These are phyloP conservation scores for Arctocebus calabarensis DNA, from an alignment of 2,797 vertebrate species.

Conservation along the genomic window DNA sequence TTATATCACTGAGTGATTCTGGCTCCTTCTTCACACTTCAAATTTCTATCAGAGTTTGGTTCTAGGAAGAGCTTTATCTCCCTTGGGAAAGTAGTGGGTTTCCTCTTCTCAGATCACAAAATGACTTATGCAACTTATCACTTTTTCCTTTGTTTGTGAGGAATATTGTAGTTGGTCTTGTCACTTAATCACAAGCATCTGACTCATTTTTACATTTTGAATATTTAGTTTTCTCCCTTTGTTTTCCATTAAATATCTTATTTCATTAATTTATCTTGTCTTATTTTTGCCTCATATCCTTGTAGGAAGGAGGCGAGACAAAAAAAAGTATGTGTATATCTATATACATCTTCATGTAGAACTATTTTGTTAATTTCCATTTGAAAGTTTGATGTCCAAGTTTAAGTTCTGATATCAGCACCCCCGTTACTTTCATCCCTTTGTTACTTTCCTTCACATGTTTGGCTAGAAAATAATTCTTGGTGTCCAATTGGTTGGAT, in stretches of 20 bases:
- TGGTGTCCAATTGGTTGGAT: background rate
- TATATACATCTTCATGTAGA: background rate
- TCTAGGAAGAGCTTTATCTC: constrained; percentile 60
- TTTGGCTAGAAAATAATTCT: constrained; percentile 29
- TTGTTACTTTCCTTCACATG: background rate
- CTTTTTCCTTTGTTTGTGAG: constrained; percentile 37
- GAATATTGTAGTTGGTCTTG: constrained; percentile 23
- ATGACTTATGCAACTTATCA: constrained; percentile 26
- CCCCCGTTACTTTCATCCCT: background rate
- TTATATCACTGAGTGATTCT: background rate
- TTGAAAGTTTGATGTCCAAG: background rate
- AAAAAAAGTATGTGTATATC: background rate
- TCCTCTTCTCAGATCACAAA: constrained; percentile 63
- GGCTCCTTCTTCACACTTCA: background rate
- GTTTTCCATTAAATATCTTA: background rate
- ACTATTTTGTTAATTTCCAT: constrained; percentile 27
- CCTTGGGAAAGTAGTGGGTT: constrained; percentile 63
- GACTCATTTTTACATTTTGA: constrained; percentile 53
- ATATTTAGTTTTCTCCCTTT: constrained; percentile 58
- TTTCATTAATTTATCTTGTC: constrained; percentile 6
- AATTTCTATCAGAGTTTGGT: constrained; percentile 31
- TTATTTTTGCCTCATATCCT: background rate
- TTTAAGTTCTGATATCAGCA: constrained; percentile 1
- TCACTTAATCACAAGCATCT: background rate
- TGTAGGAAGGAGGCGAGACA: background rate